A percentile compares a stretch with the other conserved stretches of the same genome.
Conservation (phyloP, 2,797 vertebrate species). For the Catharus ustulatus region DNA sequence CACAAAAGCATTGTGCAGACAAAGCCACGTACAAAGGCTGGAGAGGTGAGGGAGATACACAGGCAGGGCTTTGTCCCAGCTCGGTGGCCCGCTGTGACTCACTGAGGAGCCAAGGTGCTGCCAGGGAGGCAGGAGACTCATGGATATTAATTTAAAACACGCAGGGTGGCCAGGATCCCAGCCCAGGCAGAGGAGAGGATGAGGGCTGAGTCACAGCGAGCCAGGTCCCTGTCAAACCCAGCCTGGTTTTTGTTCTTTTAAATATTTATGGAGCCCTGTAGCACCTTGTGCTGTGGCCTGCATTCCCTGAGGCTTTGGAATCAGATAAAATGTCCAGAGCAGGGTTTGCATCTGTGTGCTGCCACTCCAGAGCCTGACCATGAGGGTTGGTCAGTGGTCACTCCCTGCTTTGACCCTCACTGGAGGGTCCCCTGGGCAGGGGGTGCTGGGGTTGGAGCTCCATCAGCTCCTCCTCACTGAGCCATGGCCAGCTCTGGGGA, state of each 20-base stretch:
- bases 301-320: constrained; percentile 44
- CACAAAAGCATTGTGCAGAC: background rate
- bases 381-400: background rate
- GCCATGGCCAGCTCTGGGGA: fast-evolving
- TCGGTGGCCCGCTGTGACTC: background rate
- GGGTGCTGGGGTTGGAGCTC: background rate
- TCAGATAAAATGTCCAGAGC: constrained; percentile 40
- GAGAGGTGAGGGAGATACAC: background rate
- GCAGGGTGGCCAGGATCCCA: constrained; percentile 20
- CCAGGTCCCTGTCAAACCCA: background rate
- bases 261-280: background rate
- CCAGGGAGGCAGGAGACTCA: background rate
- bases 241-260: background rate
- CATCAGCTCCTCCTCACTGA: fast-evolving
- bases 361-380: background rate
- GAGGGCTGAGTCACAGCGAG: background rate
- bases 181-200: background rate
- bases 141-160: background rate
- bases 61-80: background rate
- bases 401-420: background rate
- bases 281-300: background rate
- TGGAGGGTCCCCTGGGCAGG: background rate
- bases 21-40: background rate
- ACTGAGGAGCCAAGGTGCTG: background rate
- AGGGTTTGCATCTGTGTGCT: background rate